Base-by-base conservation (phyloP, 1,140 invertebrate genomes). In the Temnothorax curvispinosus region DNA sequence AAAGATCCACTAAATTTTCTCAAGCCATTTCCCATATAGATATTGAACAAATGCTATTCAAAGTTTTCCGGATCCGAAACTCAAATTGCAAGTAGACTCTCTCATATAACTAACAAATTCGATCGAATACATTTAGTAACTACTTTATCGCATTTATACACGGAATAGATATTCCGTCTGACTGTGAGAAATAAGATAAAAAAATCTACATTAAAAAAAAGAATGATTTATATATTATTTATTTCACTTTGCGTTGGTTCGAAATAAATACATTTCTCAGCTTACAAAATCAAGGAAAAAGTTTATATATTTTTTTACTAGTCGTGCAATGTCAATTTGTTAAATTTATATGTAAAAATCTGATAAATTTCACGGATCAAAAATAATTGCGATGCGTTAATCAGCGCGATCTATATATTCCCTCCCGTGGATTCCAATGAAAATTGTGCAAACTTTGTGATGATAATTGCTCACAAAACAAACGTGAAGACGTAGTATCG, bases 401-500 rank as follows among this genome's bases (percentile, higher is more conserved):
- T 54, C 5, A 27, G 35, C 27, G 27, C 18, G 7, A 82, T 52
- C 0, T 32, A 67, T 71, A 32, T 72, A 32, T 72, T 11, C 13
- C 15, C 9, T 18, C 2, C 6, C 7, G 38, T 41, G 0, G 3
- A 41, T 41, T 41, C 3, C 6, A 65, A 71, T 6, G n/a, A 72
- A 71, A 72, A 82, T 58, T 56, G 7, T 60, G 38, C n/a, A 8
- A 56, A 81, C n/a, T 81, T 56, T 56, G 11, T 15, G 0, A 38
- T 41, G 4, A 54, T 13, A 13, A 15, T 21, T n/a, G 3, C 13
- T 15, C 7, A n/a, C 32, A 44, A 50, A 60, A 47, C 9, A 60
- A 84, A 3, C n/a, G 27, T n/a, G 8, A 9, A 82, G 11, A 41
- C 8, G 18, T 81, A 71, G 44, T 56, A 65, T 81, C 18, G 9